phyloP scores from a whole-genome alignment of 2,113 vertebrate genomes.

The Oxyruncus cristatus region DNA sequence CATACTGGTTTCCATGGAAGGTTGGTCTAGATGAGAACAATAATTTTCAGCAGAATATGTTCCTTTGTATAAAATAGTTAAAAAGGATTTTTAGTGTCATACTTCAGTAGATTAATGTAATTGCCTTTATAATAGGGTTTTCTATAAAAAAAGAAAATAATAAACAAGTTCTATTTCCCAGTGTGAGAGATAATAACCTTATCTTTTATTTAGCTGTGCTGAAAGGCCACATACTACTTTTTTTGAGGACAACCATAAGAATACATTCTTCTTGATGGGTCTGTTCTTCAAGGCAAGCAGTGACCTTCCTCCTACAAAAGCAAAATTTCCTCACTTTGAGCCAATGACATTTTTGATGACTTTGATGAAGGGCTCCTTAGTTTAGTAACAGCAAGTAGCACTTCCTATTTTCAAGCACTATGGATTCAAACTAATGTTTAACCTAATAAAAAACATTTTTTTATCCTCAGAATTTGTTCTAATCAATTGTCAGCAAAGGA shows the following conservation, averaged over 20 bases:
- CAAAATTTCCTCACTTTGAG: neutral
- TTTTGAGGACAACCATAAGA: neutral
- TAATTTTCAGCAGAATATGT: neutral
- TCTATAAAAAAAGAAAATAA: neutral
- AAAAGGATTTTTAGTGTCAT: neutral
- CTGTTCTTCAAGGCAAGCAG: neutral
- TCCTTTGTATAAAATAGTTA: neutral
- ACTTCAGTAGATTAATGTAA: neutral
- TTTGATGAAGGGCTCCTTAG: neutral
- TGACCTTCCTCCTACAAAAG: neutral
- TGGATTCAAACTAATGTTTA: neutral
- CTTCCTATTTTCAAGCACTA: neutral
- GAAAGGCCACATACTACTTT: neutral
- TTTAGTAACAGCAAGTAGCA: neutral
- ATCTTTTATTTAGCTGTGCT: neutral
- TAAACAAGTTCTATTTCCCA: neutral
- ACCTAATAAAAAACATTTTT: neutral
- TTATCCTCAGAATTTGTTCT: neutral
- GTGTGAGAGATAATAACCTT: neutral
- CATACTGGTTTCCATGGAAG: neutral
- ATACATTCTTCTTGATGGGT: neutral
- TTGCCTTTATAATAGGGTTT: neutral
- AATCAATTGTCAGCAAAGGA: slow-evolving; percentile 2
- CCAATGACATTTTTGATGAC: neutral
- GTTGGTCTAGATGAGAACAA: neutral